Evolutionary conservation across 2,888 invertebrate species (phyloP).

Genomic region (Stenichneumon culpator): DNA sequence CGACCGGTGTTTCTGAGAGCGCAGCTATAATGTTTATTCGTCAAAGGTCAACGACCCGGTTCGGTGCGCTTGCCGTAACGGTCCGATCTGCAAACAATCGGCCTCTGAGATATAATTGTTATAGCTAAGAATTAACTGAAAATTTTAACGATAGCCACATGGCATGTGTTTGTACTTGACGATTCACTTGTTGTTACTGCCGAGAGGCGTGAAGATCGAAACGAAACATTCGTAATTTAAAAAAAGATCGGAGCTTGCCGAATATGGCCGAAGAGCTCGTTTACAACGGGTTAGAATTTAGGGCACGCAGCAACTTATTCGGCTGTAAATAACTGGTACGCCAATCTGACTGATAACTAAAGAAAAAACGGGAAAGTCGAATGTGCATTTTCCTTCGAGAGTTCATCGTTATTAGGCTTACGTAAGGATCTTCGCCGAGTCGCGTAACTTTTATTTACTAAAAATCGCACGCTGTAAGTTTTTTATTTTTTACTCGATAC

Average conservation of each 20-base stretch:
- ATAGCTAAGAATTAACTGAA: slow-evolving; percentile 29
- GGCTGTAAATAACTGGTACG: slow-evolving; percentile 57
- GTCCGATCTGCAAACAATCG: slow-evolving; percentile 20
- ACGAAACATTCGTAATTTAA: slow-evolving; percentile 13
- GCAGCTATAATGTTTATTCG: slow-evolving; percentile 58
- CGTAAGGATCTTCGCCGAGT: background rate
- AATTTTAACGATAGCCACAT: slow-evolving; percentile 20
- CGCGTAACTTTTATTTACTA: slow-evolving; percentile 40
- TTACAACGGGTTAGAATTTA: slow-evolving; percentile 41
- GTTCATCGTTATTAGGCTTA: slow-evolving; percentile 1
- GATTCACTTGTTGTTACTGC: slow-evolving; percentile 56
- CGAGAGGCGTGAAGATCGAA: slow-evolving; percentile 42
- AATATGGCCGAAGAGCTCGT: slow-evolving; percentile 17
- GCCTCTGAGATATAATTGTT: slow-evolving; percentile 48
- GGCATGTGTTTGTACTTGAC: slow-evolving; percentile 51
- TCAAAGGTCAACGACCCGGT: slow-evolving; percentile 43
- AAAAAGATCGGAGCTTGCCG: slow-evolving; percentile 3
- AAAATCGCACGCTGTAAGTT: slow-evolving; percentile 53
- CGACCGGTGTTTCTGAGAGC: slow-evolving; percentile 36
- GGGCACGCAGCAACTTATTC: slow-evolving; percentile 62
- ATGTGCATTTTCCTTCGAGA: slow-evolving; percentile 41
- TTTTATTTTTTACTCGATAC: slow-evolving; percentile 64
- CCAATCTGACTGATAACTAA: slow-evolving; percentile 55
- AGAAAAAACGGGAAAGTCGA: slow-evolving; percentile 27
- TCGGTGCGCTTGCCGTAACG: background rate